Evolutionary conservation across 1,140 invertebrate species (phyloP).

Genomic region (Dendroctonus valens): DNA sequence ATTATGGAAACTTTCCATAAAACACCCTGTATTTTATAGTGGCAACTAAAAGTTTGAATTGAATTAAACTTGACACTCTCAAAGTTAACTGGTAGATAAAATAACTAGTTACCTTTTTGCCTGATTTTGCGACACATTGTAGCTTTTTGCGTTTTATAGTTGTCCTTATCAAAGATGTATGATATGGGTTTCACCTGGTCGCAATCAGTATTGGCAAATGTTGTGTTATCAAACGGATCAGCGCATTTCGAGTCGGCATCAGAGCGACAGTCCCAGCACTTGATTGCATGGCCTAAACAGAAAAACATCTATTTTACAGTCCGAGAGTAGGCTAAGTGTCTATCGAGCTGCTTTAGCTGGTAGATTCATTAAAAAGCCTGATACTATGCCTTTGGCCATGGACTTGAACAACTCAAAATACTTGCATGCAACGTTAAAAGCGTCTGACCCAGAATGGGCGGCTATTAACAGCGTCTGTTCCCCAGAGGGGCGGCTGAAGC

Average conservation of each 20-base stretch:
- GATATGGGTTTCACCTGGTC: constrained; percentile 62
- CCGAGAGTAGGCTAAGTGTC: no score
- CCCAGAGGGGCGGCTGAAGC: no score
- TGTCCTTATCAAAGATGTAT: constrained; percentile 55
- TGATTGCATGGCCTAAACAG: constrained; percentile 57
- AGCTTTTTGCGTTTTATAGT: constrained; percentile 60
- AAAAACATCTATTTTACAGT: no score
- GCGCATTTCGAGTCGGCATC: constrained; percentile 86
- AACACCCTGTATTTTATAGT: neutral
- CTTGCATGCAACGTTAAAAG: no score
- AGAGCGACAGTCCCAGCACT: constrained; percentile 90
- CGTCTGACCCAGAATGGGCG: no score
- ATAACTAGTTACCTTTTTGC: constrained; percentile 72
- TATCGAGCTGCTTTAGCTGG: no score
- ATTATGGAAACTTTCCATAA: neutral
- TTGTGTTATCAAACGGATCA: constrained; percentile 90
- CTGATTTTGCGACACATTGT: constrained; percentile 92
- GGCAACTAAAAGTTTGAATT: neutral
- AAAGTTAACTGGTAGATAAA: neutral
- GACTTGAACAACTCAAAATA: no score
- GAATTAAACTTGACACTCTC: neutral
- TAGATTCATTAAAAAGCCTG: no score
- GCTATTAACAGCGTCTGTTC: no score
- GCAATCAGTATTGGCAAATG: constrained; percentile 85
- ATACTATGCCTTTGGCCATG: no score